These are phyloP conservation scores for Entomyzon cyanotis DNA, from an alignment of 2,113 vertebrate species.

Conservation along the genomic window DNA sequence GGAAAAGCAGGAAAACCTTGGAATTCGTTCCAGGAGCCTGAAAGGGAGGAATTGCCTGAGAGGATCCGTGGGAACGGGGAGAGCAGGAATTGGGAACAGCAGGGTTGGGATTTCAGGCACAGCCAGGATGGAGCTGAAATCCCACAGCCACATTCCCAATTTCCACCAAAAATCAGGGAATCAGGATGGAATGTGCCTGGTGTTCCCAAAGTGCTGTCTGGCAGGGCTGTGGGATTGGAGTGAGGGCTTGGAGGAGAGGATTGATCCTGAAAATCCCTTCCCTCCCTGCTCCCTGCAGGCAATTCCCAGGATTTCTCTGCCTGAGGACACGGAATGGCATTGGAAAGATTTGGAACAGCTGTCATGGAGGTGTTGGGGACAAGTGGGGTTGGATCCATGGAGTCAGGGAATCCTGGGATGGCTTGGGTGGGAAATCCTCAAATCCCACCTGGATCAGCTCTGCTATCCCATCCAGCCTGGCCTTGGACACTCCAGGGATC, in stretches of 20 bases:
- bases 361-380: not conserved
- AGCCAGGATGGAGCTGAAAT: not conserved
- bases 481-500: accelerated
- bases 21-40: not conserved
- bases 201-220: not conserved
- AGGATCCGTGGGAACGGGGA: not conserved
- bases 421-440: not conserved
- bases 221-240: accelerated
- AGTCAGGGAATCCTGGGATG: not conserved
- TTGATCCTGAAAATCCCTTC: not conserved
- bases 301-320: not conserved
- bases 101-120: not conserved
- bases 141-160: not conserved
- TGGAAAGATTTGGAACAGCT: not conserved
- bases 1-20: not conserved
- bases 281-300: not conserved
- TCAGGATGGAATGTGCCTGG: not conserved
- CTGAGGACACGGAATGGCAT: not conserved
- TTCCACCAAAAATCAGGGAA: not conserved
- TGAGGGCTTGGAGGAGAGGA: not conserved
- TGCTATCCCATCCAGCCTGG: accelerated
- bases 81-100: not conserved
- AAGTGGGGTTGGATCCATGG: not conserved
- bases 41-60: not conserved
- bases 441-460: not conserved